phyloP scores from a whole-genome alignment of 92 coral and sea anemone genomes.

The Phenganax subtilis region DNA sequence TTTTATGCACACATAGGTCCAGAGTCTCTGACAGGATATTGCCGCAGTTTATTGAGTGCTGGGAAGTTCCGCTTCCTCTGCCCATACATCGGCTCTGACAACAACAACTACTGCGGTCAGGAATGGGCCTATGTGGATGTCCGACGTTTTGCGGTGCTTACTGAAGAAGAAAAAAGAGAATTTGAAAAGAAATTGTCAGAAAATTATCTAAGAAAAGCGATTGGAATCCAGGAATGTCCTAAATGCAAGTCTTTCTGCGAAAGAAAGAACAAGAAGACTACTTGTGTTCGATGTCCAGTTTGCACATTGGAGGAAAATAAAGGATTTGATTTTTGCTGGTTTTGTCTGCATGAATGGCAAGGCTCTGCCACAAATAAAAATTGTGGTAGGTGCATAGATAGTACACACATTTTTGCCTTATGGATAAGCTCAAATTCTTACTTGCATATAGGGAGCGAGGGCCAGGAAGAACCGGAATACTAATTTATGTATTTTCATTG shows the following conservation, averaged over 20 bases:
- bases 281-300: constrained; percentile 60
- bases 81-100: constrained; percentile 59
- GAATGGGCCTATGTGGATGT: constrained; percentile 76
- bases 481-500: not conserved
- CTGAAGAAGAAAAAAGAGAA: constrained; percentile 59
- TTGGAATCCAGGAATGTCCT: constrained; percentile 83
- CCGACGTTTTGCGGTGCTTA: constrained; percentile 77
- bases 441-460: not conserved
- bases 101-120: constrained; percentile 52
- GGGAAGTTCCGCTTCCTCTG: constrained; percentile 66
- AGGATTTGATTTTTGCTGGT: constrained; percentile 72
- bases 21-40: constrained; percentile 66
- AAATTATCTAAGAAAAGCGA: constrained; percentile 63
- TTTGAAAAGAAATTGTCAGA: constrained; percentile 67
- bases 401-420: not conserved
- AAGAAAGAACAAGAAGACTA: constrained; percentile 55
- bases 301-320: constrained; percentile 43
- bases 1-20: constrained; percentile 51
- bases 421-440: not conserved
- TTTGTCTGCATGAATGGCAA: constrained; percentile 68
- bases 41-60: constrained; percentile 71
- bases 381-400: constrained; percentile 56
- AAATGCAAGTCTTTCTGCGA: constrained; percentile 62
- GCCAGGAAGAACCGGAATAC: not conserved
- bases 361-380: constrained; percentile 35